Base-by-base conservation (phyloP, 2,113 vertebrate genomes). In the Pimephales promelas region DNA sequence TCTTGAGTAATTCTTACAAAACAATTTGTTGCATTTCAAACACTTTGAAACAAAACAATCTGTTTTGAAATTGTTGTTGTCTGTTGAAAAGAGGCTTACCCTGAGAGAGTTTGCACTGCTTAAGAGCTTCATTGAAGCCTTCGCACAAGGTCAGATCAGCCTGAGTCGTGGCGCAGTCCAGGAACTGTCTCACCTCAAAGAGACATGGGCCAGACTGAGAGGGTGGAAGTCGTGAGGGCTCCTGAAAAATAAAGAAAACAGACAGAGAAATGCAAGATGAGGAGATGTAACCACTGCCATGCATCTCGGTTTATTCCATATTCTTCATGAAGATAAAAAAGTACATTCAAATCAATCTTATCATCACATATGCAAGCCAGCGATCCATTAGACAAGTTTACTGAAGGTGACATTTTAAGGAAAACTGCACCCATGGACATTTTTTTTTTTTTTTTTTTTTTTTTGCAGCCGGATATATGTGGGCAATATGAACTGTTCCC, bases 111-210 rank as follows among this genome's bases (percentile, higher is more conserved):
- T 97, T 98, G 95, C 97, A 99, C 87, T 98, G 97, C 90, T 97
- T 98, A 89, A 98, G 93, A 0, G 94, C 97, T 91, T 99, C 97
- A 0, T 90, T 98, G 92, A 98, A 99, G 85, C 97, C 97, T 89
- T 99, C 97, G 0, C 97, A 99, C 75, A 98, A 68, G 85, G 89
- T 93, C 88, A 99, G 92, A 90, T 99, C 97, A 0, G 82, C 88
- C 91, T 98, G 96, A 81, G 85, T 95, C 71, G 95, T 96, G 0
- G 97, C 96, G 24, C 97, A 99, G 2, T 99, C 96, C 87, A 99
- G 91, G 90, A 99, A 98, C 91, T 98, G 97, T 84, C 88, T 95
- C 87, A 99, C 94, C 90, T 99, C 97, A 13, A 97, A 97, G 88
- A 95, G 94, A 72, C 97, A 99, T 2, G 96, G 96, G 0, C 96